Percentiles rank a stretch among this genome's conserved stretches.
Evolutionary conservation across 2,113 vertebrate species (phyloP).

Genomic region (Brachionichthys hirsutus): DNA sequence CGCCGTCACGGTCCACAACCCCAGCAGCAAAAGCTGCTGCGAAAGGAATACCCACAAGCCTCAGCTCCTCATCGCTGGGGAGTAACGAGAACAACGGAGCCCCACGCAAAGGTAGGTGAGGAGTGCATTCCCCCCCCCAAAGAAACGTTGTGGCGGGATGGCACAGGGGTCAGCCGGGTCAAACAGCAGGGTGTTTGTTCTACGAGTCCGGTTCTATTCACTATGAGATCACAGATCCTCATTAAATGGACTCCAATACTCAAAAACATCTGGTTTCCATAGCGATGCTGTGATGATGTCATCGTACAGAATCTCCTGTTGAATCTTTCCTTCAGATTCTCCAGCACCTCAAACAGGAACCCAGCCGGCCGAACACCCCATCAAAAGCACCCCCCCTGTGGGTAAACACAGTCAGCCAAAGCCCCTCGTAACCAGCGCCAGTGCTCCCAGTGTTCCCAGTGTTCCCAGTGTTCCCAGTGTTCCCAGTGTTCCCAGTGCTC

Average conservation of each 20-base stretch:
- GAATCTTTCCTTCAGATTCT: not conserved
- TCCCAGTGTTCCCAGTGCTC: conserved; percentile 8
- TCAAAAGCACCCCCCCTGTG: conserved; percentile 20
- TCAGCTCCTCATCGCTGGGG: conserved; percentile 44
- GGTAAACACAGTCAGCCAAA: conserved; percentile 24
- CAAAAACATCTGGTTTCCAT: no score
- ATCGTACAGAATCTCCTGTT: no score
- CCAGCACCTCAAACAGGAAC: conserved; percentile 1
- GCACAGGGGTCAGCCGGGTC: no score
- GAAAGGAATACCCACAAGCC: conserved; percentile 61
- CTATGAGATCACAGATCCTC: no score
- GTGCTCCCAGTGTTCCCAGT: no score
- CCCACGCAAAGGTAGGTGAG: conserved; percentile 44
- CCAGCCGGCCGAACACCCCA: conserved; percentile 38
- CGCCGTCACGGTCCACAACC: not conserved
- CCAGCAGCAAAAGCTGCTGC: conserved; percentile 70
- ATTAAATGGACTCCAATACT: no score
- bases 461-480: no score
- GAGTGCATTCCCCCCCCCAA: no score
- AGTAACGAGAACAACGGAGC: conserved; percentile 50
- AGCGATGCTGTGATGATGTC: not conserved
- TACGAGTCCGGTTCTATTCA: no score
- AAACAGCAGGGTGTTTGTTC: not conserved
- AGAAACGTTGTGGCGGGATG: no score
- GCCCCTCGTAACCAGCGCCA: not conserved